Base-by-base conservation (phyloP, 2,888 invertebrate species). In the Leucoptera coffeella region DNA sequence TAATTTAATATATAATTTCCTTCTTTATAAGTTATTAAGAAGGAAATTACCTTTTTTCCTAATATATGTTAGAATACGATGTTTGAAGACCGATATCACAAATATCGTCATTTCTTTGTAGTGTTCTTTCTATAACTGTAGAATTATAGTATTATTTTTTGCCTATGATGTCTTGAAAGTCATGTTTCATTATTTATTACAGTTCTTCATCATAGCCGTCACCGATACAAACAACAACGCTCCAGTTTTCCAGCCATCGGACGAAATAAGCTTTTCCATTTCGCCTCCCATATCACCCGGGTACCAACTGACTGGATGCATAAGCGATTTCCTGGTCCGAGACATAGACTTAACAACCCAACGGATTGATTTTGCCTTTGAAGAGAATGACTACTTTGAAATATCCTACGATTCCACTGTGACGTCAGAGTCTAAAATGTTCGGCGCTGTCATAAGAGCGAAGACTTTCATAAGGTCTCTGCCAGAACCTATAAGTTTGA, bases 291-390 rank as follows among this genome's bases (percentile, higher is more conserved):
- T 69, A 25, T 56, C 71, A 21, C 65, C 67, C 7, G 56, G 59
- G 2, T 57, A 47, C 30, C 38, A 50, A 10, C 41, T 76, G 14
- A 61, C 72, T 2, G 47, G 55, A 8, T 58, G 61, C 26, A 43
- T 56, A n/a, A 51, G 59, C 22, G 44, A 49, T 14, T 55, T 77
- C 8, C 43, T 40, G 23, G 74, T 56, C 1, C 47, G 55, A 35
- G 77, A 77, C 39, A 52, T 73, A 13, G 76, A 77, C 40, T 57
- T 77, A 7, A 69, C 74, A 1, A 76, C 71, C 1, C 33, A 44
- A 12, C 42, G 42, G 36, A 60, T 72, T 15, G 43, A 47, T 11
- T 69, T 65, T 26, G 31, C 32, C 8, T 50, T 71, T 4, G 45
- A 56, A 29, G 50, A 54, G 6, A 65, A 60, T 28, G 42, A 47